phyloP scores from a whole-genome alignment of 1,140 invertebrate genomes.

The Pygmarrhopalites habei region DNA sequence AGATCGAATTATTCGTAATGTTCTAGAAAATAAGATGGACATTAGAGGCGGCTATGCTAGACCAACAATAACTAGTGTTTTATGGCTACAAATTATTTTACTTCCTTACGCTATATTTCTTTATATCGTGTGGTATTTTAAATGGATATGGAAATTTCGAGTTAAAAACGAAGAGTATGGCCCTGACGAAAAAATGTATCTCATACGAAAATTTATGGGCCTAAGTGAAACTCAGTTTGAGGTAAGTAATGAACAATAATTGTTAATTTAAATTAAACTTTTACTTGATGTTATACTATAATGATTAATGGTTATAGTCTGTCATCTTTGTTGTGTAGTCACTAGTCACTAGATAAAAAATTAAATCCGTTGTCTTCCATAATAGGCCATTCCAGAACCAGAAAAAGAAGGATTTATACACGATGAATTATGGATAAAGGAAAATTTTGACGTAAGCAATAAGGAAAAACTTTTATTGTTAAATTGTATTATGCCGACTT shows the following conservation, averaged over 20 bases:
- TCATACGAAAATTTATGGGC: slow-evolving; percentile 70
- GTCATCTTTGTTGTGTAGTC: no score
- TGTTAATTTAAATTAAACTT: no score
- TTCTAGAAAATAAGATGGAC: slow-evolving; percentile 84
- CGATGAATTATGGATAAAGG: slow-evolving; percentile 70
- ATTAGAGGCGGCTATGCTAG: slow-evolving; percentile 81
- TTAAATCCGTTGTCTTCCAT: no score
- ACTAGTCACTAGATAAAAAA: no score
- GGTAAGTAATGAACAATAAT: no score
- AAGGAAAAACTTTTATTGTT: no score
- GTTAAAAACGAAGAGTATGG: slow-evolving; percentile 68
- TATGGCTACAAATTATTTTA: slow-evolving; percentile 74
- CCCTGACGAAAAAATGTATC: slow-evolving; percentile 71
- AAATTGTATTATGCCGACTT: slow-evolving; percentile 1
- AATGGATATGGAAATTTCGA: slow-evolving; percentile 72
- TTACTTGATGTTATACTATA: no score
- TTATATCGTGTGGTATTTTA: slow-evolving; percentile 65
- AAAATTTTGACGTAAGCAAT: slow-evolving; percentile 57
- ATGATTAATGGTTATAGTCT: no score
- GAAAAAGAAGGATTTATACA: slow-evolving; percentile 66
- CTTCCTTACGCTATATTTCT: slow-evolving; percentile 61
- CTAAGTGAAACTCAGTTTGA: slow-evolving; percentile 54
- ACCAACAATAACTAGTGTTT: slow-evolving; percentile 62
- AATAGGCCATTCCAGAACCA: slow-evolving; percentile 63
- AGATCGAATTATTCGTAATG: slow-evolving; percentile 67